Evolutionary conservation across 2,113 vertebrate species (phyloP).

Genomic region (Dasyurus viverrinus): DNA sequence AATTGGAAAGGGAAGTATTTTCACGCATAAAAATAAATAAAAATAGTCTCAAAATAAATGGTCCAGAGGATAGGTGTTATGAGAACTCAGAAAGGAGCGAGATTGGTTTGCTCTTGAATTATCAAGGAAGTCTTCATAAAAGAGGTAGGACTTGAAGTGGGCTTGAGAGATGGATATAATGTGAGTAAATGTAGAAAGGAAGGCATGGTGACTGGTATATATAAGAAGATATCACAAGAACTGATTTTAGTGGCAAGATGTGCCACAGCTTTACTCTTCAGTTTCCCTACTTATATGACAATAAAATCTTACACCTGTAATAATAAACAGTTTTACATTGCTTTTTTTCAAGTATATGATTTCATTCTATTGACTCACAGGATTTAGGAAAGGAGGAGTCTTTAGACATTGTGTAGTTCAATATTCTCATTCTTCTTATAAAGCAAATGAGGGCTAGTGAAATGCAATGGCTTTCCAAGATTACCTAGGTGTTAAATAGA

Average conservation of each 20-base stretch:
- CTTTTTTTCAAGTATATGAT: background rate
- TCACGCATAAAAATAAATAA: background rate
- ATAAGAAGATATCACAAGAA: background rate
- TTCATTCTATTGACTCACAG: background rate
- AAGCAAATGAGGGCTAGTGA: background rate
- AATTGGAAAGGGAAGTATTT: background rate
- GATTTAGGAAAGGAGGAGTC: background rate
- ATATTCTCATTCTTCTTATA: background rate
- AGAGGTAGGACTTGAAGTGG: background rate
- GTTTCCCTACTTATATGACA: background rate
- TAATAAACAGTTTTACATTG: too few relatives aligned
- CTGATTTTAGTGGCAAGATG: background rate
- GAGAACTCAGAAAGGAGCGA: background rate
- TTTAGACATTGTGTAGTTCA: background rate
- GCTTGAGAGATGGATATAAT: background rate
- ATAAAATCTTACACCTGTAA: too few relatives aligned
- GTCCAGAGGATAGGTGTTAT: background rate
- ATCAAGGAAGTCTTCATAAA: background rate
- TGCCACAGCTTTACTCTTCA: background rate
- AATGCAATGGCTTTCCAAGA: background rate
- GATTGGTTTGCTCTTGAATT: too few relatives aligned
- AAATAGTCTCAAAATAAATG: background rate
- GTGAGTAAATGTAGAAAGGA: background rate
- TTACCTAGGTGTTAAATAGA: background rate
- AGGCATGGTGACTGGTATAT: background rate